Conservation (phyloP, 2,797 vertebrate species). For the Amblyopsis hoosieri region DNA sequence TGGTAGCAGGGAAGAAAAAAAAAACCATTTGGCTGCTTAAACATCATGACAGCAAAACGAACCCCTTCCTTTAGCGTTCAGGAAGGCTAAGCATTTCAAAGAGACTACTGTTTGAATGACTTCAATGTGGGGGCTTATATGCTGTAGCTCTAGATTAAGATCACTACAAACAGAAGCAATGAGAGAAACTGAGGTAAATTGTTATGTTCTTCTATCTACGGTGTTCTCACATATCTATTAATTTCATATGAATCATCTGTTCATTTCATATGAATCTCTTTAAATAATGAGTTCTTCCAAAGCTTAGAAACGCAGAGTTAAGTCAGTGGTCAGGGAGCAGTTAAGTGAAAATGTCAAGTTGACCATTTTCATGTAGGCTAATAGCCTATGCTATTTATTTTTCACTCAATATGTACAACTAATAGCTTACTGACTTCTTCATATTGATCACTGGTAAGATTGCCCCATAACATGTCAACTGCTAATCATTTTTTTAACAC, state of each 20-base stretch:
- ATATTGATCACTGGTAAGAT: too few relatives aligned
- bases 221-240: slow-evolving; percentile 59
- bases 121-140: slow-evolving; percentile 62
- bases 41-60: slow-evolving; percentile 53
- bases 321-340: slow-evolving; percentile 51
- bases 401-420: too few relatives aligned
- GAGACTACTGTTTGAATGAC: slow-evolving; percentile 64
- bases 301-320: slow-evolving; percentile 65
- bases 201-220: slow-evolving; percentile 55
- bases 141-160: slow-evolving; percentile 73
- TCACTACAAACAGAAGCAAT: slow-evolving; percentile 70
- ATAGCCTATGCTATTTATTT: too few relatives aligned
- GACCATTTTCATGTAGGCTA: slow-evolving; percentile 18
- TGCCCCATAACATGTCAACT: too few relatives aligned
- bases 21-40: slow-evolving; percentile 56
- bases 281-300: slow-evolving; percentile 70
- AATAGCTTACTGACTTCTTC: too few relatives aligned
- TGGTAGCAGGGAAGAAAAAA: slow-evolving; percentile 34
- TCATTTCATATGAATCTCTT: slow-evolving; percentile 66
- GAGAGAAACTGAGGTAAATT: slow-evolving; percentile 77
- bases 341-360: slow-evolving; percentile 49
- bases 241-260: slow-evolving; percentile 57
- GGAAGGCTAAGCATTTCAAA: slow-evolving; percentile 59
- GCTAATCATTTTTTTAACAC: background rate
- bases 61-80: slow-evolving; percentile 32